phyloP scores from a whole-genome alignment of 2,888 invertebrate genomes.

The Sinopyrophorus schimmeli region DNA sequence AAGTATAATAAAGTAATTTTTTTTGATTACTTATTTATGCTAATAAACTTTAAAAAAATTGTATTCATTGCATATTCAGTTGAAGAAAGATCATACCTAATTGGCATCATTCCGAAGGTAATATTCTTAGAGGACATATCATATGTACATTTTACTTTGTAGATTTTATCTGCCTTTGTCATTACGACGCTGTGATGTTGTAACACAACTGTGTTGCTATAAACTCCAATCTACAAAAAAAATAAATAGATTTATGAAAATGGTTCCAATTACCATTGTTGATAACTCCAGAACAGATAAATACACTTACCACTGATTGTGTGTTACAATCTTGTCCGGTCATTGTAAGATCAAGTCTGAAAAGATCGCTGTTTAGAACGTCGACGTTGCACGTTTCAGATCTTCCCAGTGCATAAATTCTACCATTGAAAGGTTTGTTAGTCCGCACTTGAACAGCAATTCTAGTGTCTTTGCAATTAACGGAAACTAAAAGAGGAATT shows the following conservation, averaged over 20 bases:
- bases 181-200: constrained; percentile 95
- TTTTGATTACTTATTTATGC: no score
- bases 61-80: no score
- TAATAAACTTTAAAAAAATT: no score
- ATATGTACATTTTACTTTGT: constrained; percentile 94
- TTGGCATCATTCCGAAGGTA: constrained; percentile 97
- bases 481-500: constrained; percentile 69
- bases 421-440: constrained; percentile 92
- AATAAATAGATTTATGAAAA: constrained; percentile 19
- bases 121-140: constrained; percentile 96
- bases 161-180: constrained; percentile 96
- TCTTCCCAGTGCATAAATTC: constrained; percentile 90
- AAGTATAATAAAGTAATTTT: background rate
- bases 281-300: constrained; percentile 19
- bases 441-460: constrained; percentile 92
- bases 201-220: constrained; percentile 91
- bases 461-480: constrained; percentile 91
- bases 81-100: constrained; percentile 77
- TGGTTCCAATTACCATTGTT: constrained; percentile 9
- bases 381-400: constrained; percentile 95
- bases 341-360: constrained; percentile 90
- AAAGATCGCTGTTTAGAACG: constrained; percentile 88
- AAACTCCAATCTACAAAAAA: constrained; percentile 80
- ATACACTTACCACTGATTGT: constrained; percentile 84
- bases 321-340: constrained; percentile 94